Base-by-base conservation (phyloP, 30 jellyfish, hydroid and myxozoan genomes). In the Sanderia malayensis region DNA sequence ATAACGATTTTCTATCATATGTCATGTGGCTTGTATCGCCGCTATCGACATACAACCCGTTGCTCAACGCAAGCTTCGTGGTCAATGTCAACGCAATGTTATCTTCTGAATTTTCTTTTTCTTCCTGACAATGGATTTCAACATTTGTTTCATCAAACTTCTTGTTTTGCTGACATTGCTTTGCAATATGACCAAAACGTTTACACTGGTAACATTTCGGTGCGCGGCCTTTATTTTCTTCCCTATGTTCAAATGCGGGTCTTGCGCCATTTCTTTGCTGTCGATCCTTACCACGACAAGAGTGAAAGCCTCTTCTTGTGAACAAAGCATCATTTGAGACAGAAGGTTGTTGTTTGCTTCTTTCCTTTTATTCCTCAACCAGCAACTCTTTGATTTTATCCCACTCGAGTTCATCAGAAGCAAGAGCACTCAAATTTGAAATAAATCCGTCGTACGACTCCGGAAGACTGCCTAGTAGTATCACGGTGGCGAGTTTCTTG, bases 11-110 rank as follows among this genome's bases (percentile, higher is more conserved):
- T 32, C 71, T 69, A 76, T 80, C 75, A 58, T 1, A 55, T 19
- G 72, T 67, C 79, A 58, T 67, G n/a, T 80, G 70, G 33, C 69
- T 67, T 23, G 70, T 67, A 13, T 76, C 92, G 49, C 89, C 89
- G 49, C 81, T 63, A 66, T 41, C 89, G 28, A 77, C 52, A 77
- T 46, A 77, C 75, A 73, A 77, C 24, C 46, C 75, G 47, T 77
- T 65, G 80, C n/a, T n/a, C n/a, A n/a, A n/a, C n/a, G 68, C 1
- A 57, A 29, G 45, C 23, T 58, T 59, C 26, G 46, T 75, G 58
- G 78, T 60, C 31, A 58, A 58, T 49, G 44, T 22, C 45, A 75
- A 32, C 61, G 78, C 70, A 69, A 75, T 37, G 33, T 75, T 78
- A 32, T 75, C 67, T 19, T 9, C n/a, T 65, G 29, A 53, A 62